These are phyloP conservation scores for Cataglyphis albicans DNA, from an alignment of 2,888 invertebrate species.

Conservation along the genomic window DNA sequence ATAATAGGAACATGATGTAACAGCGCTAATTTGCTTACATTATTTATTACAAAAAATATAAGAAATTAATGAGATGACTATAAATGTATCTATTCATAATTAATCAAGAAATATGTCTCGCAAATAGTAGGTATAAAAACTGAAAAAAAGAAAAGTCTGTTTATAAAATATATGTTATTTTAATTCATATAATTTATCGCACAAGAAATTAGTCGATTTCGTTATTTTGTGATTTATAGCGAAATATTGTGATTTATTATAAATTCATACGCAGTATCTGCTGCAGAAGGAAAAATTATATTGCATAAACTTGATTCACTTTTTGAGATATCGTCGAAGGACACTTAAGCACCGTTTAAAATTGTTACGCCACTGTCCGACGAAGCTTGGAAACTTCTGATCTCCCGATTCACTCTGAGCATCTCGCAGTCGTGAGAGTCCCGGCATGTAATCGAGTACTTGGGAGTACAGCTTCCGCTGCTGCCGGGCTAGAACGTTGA, in stretches of 20 bases:
- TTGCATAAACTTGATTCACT: not conserved
- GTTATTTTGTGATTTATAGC: not conserved
- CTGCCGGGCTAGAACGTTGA: not conserved
- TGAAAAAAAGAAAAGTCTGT: not conserved
- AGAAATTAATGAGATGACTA: slow-evolving; percentile 6
- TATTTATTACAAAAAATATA: not conserved
- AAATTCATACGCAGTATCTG: not conserved
- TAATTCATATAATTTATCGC: not conserved
- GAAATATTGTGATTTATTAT: not conserved
- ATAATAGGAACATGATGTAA: not conserved
- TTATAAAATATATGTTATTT: not conserved
- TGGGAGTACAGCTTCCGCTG: slow-evolving; percentile 3
- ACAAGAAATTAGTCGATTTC: not conserved
- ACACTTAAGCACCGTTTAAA: not conserved
- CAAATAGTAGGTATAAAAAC: not conserved
- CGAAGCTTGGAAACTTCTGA: slow-evolving; percentile 22
- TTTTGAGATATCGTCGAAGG: not conserved
- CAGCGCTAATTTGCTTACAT: not conserved
- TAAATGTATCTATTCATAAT: slow-evolving; percentile 28
- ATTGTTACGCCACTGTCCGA: slow-evolving; percentile 35
- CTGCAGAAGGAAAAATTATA: not conserved
- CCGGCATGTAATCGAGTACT: slow-evolving; percentile 28
- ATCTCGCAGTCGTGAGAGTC: slow-evolving; percentile 42
- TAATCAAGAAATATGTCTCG: not conserved
- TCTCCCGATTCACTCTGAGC: slow-evolving; percentile 48